Evolutionary conservation across 2,888 invertebrate species (phyloP).

Genomic region (Ormyrus nitidulus): DNA sequence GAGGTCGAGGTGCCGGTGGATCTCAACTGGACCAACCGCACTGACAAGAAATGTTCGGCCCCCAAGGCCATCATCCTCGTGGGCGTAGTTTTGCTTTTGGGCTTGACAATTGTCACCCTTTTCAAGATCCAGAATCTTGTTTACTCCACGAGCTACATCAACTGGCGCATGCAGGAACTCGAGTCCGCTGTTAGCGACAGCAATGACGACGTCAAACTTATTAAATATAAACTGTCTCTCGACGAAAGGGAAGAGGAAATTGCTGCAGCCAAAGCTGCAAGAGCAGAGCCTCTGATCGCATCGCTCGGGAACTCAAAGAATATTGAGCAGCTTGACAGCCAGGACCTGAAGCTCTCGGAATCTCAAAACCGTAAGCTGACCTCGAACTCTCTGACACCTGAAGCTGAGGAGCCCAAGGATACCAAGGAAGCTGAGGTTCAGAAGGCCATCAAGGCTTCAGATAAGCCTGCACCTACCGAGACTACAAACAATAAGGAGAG

Average conservation of each 20-base stretch:
- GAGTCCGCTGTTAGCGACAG: constrained; percentile 52
- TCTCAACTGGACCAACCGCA: constrained; percentile 55
- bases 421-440: constrained; percentile 43
- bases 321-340: constrained; percentile 23
- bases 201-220: constrained; percentile 53
- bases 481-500: constrained; percentile 31
- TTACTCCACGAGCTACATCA: constrained; percentile 54
- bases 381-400: constrained; percentile 35
- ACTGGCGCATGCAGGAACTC: constrained; percentile 55
- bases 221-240: constrained; percentile 49
- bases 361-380: constrained; percentile 49
- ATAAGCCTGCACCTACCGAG: not conserved
- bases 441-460: not conserved
- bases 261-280: constrained; percentile 24
- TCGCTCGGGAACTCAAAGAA: constrained; percentile 28
- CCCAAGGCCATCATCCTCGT: constrained; percentile 48
- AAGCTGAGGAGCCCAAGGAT: constrained; percentile 25
- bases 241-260: constrained; percentile 46
- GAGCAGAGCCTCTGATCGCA: constrained; percentile 46
- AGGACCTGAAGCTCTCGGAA: constrained; percentile 52
- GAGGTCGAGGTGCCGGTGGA: constrained; percentile 58
- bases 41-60: constrained; percentile 39
- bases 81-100: constrained; percentile 49
- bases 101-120: constrained; percentile 50
- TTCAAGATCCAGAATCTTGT: constrained; percentile 58